phyloP scores from a whole-genome alignment of 2,888 invertebrate species.

The Habrosyne pyritoides region DNA sequence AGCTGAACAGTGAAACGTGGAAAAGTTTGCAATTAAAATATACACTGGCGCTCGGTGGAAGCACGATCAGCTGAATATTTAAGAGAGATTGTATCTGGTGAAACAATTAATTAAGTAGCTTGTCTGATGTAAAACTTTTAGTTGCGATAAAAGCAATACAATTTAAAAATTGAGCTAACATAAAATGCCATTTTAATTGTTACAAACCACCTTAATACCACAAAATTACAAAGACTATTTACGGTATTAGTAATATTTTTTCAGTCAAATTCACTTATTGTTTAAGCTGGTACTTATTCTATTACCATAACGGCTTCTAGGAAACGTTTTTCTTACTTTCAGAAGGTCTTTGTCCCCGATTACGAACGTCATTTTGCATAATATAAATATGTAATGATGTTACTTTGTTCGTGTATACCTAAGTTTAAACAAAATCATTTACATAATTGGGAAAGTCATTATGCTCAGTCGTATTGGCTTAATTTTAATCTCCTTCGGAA shows the following conservation, averaged over 20 bases:
- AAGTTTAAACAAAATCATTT: neutral
- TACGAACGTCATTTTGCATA: slow-evolving; percentile 6
- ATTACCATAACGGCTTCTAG: neutral
- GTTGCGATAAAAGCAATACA: neutral
- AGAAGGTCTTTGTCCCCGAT: neutral
- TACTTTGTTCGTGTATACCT: neutral
- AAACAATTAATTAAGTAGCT: neutral
- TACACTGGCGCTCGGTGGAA: too few relatives aligned
- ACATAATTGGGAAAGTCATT: slow-evolving; percentile 8
- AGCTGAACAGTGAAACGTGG: too few relatives aligned
- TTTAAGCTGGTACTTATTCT: neutral
- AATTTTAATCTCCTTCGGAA: neutral
- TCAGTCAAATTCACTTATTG: neutral
- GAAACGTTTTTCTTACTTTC: neutral
- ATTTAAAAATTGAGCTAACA: neutral
- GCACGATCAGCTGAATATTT: neutral
- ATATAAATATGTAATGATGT: slow-evolving; percentile 1
- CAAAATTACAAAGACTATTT: too few relatives aligned
- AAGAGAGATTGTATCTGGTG: neutral
- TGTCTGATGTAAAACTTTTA: neutral
- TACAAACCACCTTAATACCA: too few relatives aligned
- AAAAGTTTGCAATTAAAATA: neutral
- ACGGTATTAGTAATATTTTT: too few relatives aligned
- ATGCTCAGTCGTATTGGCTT: neutral
- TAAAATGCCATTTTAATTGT: neutral